Evolutionary conservation across 2,797 vertebrate genomes (phyloP).

Genomic region (Saxicola maurus): DNA sequence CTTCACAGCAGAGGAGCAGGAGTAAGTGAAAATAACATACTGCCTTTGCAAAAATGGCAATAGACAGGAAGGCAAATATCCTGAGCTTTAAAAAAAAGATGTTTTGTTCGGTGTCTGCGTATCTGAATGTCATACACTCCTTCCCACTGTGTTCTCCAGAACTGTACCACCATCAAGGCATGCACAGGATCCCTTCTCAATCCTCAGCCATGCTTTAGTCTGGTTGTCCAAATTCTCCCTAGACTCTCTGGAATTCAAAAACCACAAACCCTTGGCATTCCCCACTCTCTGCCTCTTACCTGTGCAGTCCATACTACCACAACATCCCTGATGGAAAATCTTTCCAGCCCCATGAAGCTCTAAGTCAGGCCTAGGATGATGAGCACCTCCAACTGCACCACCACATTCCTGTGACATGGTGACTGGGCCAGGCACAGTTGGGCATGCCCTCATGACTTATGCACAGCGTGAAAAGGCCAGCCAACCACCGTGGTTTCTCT

Average conservation of each 20-base stretch:
- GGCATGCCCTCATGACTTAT: neutral
- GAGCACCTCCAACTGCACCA: neutral
- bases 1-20: neutral
- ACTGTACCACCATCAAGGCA: accelerated
- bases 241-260: neutral
- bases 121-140: neutral
- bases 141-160: neutral
- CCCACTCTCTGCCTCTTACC: neutral
- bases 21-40: neutral
- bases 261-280: neutral
- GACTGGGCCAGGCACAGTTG: neutral
- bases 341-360: neutral
- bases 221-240: neutral
- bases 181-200: neutral
- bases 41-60: neutral
- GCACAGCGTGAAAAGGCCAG: neutral
- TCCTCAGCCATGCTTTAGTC: neutral
- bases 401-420: neutral
- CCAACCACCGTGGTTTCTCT: neutral
- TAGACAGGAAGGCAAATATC: neutral
- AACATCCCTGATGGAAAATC: neutral
- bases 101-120: neutral
- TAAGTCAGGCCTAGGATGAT: neutral
- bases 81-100: neutral
- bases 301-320: neutral